Evolutionary conservation across 2,113 vertebrate species (phyloP), one percentile per base, ranked within the genome.

Genomic region (Murina feae): DNA sequence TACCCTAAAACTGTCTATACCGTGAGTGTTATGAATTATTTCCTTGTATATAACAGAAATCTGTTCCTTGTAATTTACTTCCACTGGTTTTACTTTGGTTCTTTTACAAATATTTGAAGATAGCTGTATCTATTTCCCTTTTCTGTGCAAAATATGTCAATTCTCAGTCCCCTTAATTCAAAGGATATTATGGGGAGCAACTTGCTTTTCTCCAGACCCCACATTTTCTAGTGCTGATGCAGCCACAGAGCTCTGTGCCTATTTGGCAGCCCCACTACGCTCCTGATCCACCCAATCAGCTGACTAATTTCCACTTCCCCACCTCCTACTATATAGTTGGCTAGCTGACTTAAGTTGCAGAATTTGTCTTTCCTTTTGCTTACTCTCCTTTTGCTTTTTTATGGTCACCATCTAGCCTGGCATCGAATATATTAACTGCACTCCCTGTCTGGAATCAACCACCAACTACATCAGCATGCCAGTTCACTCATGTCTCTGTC

Each of bases 251-350:
- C 35, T 68, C 12, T 30, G 20, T 6, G 4, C 20, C 65, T 7
- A n/a, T 28, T 1, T 12, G 12, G 25, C 23, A 69, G 23, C 28
- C 44, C 81, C 28, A 4, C 12, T 2, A 8, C n/a, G 17, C 39
- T 47, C 63, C 1, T 2, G 21, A 42, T 5, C 35, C 35, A 0
- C 23, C n/a, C 37, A 13, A 4, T 10, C 25, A 35, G 58, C 63
- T 51, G 71, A 42, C 0, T 39, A 23, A 71, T 68, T 8, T 14
- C 30, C 10, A 28, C 25, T 10, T 42, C 16, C 66, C 44, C 65
- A 20, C 11, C 17, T 35, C 11, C 12, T 5, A 4, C 35, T 3
- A n/a, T 4, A 35, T 32, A n/a, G 30, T 0, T 44, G 47, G 51
- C 21, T 3, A 60, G 37, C 13, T 13, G 39, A 89, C 25, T 35